A percentile compares a stretch with the other conserved stretches of the same genome.
phyloP scores from a whole-genome alignment of 2,113 vertebrate genomes.

The Oophaga pumilio region DNA sequence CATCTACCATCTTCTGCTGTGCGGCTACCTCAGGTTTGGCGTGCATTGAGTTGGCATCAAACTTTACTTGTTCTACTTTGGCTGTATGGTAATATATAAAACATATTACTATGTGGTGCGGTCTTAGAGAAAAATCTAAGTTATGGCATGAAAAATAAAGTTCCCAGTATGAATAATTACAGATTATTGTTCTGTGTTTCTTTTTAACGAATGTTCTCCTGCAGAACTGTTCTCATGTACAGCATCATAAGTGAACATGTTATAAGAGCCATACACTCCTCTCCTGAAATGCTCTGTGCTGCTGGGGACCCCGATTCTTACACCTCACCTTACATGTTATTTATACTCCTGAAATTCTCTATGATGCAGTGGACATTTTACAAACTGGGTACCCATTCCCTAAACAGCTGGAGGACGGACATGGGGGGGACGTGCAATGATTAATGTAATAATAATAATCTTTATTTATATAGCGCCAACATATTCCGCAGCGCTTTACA shows the following conservation, averaged over 20 bases:
- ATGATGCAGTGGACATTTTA: background rate
- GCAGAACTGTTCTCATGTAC: background rate
- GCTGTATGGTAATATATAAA: conserved; percentile 64
- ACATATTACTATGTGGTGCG: background rate
- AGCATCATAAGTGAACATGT: background rate
- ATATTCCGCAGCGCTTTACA: too few relatives aligned
- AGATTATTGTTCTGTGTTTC: too few relatives aligned
- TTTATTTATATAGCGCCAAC: too few relatives aligned
- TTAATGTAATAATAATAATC: too few relatives aligned
- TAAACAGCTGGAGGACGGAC: too few relatives aligned
- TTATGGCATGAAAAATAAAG: background rate
- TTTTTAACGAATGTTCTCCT: too few relatives aligned
- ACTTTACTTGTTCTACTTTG: conserved; percentile 87
- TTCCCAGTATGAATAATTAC: too few relatives aligned
- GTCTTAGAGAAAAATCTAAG: background rate
- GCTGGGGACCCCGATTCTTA: background rate
- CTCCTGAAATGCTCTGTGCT: background rate
- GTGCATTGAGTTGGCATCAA: conserved; percentile 77
- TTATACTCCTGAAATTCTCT: background rate
- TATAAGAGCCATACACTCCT: background rate
- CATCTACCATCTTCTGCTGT: conserved; percentile 86
- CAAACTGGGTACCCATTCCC: too few relatives aligned
- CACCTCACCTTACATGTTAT: background rate
- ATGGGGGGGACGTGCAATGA: too few relatives aligned
- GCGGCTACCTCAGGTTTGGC: conserved; percentile 81